phyloP scores from a whole-genome alignment of 2,797 vertebrate species.

The Chromobotia macracanthus region DNA sequence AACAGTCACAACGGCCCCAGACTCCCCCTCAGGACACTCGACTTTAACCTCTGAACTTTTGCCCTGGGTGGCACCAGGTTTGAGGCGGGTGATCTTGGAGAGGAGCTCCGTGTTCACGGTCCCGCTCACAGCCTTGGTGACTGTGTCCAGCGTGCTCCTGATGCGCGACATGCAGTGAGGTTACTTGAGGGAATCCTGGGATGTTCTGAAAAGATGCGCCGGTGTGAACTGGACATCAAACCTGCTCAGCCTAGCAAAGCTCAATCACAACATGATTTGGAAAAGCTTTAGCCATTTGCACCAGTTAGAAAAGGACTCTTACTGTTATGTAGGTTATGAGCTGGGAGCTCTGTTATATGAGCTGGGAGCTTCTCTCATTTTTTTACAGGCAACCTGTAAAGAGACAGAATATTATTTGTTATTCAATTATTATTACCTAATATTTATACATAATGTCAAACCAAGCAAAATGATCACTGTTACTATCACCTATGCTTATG shows the following conservation, averaged over 20 bases:
- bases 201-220: neutral
- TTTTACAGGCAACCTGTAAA: constrained; percentile 27
- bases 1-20: constrained; percentile 47
- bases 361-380: constrained; percentile 1
- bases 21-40: constrained; percentile 25
- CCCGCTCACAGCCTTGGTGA: constrained; percentile 90
- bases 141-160: constrained; percentile 88
- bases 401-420: constrained; percentile 4
- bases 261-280: neutral
- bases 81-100: constrained; percentile 86
- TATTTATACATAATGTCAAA: neutral
- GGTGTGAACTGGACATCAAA: constrained; percentile 13
- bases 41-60: constrained; percentile 59
- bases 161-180: constrained; percentile 88
- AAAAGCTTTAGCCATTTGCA: neutral
- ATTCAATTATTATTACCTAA: neutral
- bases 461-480: no score
- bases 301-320: neutral
- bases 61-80: constrained; percentile 70
- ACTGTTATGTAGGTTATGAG: neutral
- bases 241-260: neutral
- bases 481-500: no score
- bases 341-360: neutral
- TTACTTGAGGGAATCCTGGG: constrained; percentile 13
- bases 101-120: constrained; percentile 83